These are phyloP conservation scores for Pristionchus japonicus DNA, from an alignment of 2,888 invertebrate genomes.

Conservation along the genomic window DNA sequence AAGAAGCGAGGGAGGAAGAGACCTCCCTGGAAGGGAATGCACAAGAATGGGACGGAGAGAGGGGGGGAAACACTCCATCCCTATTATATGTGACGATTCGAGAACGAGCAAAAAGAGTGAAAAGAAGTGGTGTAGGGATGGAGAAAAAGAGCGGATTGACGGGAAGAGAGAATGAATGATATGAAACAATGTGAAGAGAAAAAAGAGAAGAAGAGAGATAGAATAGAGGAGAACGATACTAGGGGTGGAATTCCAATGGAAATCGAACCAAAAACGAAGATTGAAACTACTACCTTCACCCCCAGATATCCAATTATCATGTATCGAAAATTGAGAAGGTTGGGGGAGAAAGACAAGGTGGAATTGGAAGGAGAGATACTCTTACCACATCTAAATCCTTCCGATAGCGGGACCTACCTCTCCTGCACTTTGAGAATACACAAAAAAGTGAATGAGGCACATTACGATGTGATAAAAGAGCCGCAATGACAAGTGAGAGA, in stretches of 20 bases:
- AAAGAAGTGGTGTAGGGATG: conserved; percentile 8
- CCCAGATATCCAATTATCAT: background rate
- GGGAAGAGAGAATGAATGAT: background rate
- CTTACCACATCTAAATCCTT: background rate
- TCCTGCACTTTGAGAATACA: background rate
- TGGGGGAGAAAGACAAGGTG: background rate
- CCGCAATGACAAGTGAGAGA: background rate
- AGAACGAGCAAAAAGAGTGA: conserved; percentile 10
- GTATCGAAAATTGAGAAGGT: background rate
- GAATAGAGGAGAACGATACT: background rate
- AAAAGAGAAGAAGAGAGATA: background rate
- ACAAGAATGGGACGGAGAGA: background rate
- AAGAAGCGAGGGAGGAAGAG: background rate
- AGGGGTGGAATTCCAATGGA: background rate
- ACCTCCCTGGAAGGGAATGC: background rate
- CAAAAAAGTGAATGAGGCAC: background rate
- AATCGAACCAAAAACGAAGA: background rate
- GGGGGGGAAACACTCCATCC: background rate
- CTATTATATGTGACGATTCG: conserved; percentile 18
- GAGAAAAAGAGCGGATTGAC: conserved; percentile 27
- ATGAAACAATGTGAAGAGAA: conserved; percentile 15
- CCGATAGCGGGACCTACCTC: background rate
- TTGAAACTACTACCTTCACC: background rate
- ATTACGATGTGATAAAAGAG: conserved; percentile 15
- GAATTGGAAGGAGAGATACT: background rate